Percentiles rank a stretch among this genome's conserved stretches.
Conservation (phyloP, 2,797 vertebrate species). For the Hydrocynus forskahlii region DNA sequence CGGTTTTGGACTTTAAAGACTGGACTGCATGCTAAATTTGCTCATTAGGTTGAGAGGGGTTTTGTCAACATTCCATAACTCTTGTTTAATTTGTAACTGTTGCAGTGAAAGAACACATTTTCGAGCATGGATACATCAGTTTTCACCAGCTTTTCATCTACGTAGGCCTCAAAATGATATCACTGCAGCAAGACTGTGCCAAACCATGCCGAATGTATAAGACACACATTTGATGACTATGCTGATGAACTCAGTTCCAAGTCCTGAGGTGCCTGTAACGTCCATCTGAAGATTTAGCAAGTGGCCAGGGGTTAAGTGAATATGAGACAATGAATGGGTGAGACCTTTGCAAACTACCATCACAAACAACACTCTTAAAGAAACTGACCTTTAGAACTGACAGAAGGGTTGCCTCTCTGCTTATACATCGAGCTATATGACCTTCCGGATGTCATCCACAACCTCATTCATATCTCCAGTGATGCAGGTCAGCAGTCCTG, state of each 20-base stretch:
- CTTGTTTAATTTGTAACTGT: too few species aligned
- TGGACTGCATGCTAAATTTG: too few species aligned
- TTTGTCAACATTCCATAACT: too few species aligned
- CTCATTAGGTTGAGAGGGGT: too few species aligned
- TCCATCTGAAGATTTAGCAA: not conserved
- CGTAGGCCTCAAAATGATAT: too few species aligned
- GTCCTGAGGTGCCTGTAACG: not conserved
- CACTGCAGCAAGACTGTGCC: not conserved
- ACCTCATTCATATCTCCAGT: slow-evolving; percentile 12
- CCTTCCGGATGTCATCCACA: slow-evolving; percentile 50
- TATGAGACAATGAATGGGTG: not conserved
- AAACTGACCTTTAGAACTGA: slow-evolving; percentile 45
- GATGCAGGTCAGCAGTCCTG: slow-evolving; percentile 18
- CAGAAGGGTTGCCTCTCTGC: slow-evolving; percentile 30
- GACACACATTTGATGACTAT: not conserved
- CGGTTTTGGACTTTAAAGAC: too few species aligned
- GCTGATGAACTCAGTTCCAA: not conserved
- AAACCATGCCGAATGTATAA: not conserved
- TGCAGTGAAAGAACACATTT: too few species aligned
- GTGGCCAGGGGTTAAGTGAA: not conserved
- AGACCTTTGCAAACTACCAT: slow-evolving; percentile 3
- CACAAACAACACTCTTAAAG: slow-evolving; percentile 5
- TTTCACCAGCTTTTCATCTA: too few species aligned
- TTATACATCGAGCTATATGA: slow-evolving; percentile 38
- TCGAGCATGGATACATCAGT: too few species aligned